These are phyloP conservation scores for Chaetoderma sp. DNA, from an alignment of 2,888 invertebrate species.

Conservation along the genomic window DNA sequence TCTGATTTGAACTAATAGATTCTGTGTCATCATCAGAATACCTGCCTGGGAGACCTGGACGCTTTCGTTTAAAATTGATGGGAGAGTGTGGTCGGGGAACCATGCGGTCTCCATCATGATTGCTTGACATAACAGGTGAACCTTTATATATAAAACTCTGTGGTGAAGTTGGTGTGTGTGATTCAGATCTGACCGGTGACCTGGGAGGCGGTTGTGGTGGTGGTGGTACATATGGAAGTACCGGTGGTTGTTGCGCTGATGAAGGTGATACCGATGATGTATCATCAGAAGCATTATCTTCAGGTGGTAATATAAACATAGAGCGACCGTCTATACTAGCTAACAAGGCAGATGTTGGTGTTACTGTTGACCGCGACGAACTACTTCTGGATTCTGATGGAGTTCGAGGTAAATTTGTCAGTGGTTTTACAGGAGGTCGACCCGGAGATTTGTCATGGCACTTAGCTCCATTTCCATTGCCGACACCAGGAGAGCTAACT, in stretches of 20 bases:
- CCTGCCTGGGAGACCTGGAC: not conserved
- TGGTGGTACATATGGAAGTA: constrained; percentile 17
- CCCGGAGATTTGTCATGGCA: not conserved
- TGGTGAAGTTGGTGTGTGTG: no score
- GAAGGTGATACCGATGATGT: not conserved
- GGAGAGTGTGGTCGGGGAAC: not conserved
- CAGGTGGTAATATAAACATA: constrained; percentile 54
- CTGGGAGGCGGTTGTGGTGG: not conserved
- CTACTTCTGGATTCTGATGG: constrained; percentile 42
- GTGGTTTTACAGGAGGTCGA: not conserved
- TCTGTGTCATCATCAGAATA: constrained; percentile 55
- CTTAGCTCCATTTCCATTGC: no score
- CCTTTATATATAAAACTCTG: no score
- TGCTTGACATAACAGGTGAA: not conserved
- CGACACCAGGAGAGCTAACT: no score
- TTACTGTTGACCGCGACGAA: constrained; percentile 54
- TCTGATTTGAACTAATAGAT: constrained; percentile 52
- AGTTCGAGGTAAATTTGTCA: constrained; percentile 1
- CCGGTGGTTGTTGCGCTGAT: not conserved
- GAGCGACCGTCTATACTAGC: constrained; percentile 60
- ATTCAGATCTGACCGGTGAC: not conserved
- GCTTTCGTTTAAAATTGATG: no score
- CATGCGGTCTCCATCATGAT: not conserved
- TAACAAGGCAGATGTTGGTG: constrained; percentile 52
- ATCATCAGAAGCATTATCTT: no score